These are phyloP conservation scores for Cheilosia impressa DNA, from an alignment of 2,888 invertebrate species.

Conservation along the genomic window DNA sequence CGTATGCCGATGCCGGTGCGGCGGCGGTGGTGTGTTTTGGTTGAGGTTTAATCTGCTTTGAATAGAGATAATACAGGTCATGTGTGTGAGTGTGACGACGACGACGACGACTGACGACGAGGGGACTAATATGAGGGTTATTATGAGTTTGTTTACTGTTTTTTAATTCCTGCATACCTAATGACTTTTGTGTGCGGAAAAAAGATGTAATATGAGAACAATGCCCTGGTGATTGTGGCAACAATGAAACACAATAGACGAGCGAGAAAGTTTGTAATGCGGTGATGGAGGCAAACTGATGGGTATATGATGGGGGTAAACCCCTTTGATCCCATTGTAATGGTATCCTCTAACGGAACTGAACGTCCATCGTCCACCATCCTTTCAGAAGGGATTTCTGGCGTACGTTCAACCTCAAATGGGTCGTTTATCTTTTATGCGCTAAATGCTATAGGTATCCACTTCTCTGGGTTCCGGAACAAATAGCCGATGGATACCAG, in stretches of 20 bases:
- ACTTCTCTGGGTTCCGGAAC: too few relatives aligned
- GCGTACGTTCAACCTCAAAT: too few relatives aligned
- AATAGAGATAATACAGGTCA: slow-evolving; percentile 65
- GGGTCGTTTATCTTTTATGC: too few relatives aligned
- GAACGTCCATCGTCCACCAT: too few relatives aligned
- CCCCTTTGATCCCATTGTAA: too few relatives aligned
- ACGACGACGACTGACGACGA: slow-evolving; percentile 1
- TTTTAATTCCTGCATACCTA: slow-evolving; percentile 54
- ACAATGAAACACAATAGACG: slow-evolving; percentile 14
- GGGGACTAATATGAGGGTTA: slow-evolving; percentile 62
- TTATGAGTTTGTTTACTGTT: slow-evolving; percentile 71
- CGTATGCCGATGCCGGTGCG: slow-evolving; percentile 45
- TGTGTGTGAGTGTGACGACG: slow-evolving; percentile 33
- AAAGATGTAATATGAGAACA: slow-evolving; percentile 36
- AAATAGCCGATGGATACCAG: too few relatives aligned
- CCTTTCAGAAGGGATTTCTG: too few relatives aligned
- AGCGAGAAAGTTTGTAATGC: background rate
- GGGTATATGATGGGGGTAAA: too few relatives aligned
- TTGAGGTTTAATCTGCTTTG: slow-evolving; percentile 67
- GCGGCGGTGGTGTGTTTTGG: slow-evolving; percentile 52
- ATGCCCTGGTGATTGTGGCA: slow-evolving; percentile 8
- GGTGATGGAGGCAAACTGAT: background rate
- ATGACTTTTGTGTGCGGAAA: slow-evolving; percentile 32
- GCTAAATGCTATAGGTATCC: too few relatives aligned
- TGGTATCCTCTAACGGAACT: too few relatives aligned